These are phyloP conservation scores for Sebastes diaconus DNA, from an alignment of 2,797 vertebrate species.

Conservation along the genomic window DNA sequence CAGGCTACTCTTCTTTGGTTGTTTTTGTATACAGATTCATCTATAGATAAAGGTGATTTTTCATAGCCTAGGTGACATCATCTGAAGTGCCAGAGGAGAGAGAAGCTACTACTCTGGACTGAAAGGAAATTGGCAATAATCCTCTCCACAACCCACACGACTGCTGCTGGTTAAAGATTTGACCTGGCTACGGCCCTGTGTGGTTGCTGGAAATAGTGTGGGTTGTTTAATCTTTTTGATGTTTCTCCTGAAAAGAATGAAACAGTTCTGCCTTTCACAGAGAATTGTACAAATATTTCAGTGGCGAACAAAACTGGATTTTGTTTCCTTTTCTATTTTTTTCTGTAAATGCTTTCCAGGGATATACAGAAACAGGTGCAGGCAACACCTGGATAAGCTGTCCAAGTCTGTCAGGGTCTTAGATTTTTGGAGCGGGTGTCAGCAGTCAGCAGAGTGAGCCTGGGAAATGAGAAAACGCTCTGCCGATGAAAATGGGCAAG, in stretches of 20 bases:
- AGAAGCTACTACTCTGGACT: neutral
- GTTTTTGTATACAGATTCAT: neutral
- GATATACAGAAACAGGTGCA: slow-evolving; percentile 48
- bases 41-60: neutral
- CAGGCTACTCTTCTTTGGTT: neutral
- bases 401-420: slow-evolving; percentile 40
- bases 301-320: neutral
- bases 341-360: slow-evolving; percentile 10
- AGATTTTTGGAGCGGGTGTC: slow-evolving; percentile 55
- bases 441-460: slow-evolving; percentile 32
- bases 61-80: too few relatives aligned
- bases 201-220: neutral
- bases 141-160: neutral
- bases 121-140: neutral
- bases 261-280: neutral
- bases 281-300: neutral
- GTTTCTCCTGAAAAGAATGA: neutral
- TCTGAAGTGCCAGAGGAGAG: neutral
- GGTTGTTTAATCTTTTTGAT: neutral
- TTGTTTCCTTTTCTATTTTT: neutral
- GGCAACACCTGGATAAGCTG: slow-evolving; percentile 60
- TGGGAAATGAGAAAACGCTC: slow-evolving; percentile 49
- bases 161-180: neutral
- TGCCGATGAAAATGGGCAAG: slow-evolving; percentile 27
- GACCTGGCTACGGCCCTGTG: neutral